Evolutionary conservation across 2,113 vertebrate genomes (phyloP).

Genomic region (Phrynocephalus versicolor): DNA sequence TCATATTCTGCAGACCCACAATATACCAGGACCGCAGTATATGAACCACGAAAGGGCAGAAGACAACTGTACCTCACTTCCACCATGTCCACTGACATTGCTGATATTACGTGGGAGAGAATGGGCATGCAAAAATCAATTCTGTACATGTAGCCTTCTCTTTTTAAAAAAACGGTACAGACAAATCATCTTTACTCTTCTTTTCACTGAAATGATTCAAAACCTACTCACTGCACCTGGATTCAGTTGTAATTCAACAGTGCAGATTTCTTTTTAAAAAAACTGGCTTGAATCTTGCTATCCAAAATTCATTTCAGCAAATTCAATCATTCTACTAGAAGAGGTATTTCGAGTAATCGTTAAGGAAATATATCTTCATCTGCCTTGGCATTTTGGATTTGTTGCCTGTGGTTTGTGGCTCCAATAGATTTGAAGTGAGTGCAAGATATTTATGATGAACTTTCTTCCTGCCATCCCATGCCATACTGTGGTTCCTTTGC

Average conservation of each 20-base stretch:
- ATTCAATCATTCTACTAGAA: neutral
- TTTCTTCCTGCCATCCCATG: neutral
- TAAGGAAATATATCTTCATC: neutral
- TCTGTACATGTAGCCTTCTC: slow-evolving; percentile 19
- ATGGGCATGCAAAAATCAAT: slow-evolving; percentile 34
- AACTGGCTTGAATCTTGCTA: slow-evolving; percentile 1
- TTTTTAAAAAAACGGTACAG: neutral
- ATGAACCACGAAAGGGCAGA: too few species aligned
- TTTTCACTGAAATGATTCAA: neutral
- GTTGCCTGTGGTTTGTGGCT: neutral
- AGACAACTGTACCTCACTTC: slow-evolving; percentile 54
- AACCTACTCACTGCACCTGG: slow-evolving; percentile 4
- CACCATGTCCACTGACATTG: slow-evolving; percentile 56
- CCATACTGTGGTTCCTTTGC: neutral
- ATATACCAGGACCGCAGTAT: too few species aligned
- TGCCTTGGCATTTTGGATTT: neutral
- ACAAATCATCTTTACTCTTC: neutral
- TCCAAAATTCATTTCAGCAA: neutral
- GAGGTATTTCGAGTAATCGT: neutral
- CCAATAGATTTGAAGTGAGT: neutral
- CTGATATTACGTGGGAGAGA: slow-evolving; percentile 61
- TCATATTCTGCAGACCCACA: too few species aligned
- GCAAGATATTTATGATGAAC: neutral
- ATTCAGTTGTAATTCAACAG: neutral
- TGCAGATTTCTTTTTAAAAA: neutral